phyloP scores from a whole-genome alignment of 2,888 invertebrate genomes.

The Lomographa bimaculata region DNA sequence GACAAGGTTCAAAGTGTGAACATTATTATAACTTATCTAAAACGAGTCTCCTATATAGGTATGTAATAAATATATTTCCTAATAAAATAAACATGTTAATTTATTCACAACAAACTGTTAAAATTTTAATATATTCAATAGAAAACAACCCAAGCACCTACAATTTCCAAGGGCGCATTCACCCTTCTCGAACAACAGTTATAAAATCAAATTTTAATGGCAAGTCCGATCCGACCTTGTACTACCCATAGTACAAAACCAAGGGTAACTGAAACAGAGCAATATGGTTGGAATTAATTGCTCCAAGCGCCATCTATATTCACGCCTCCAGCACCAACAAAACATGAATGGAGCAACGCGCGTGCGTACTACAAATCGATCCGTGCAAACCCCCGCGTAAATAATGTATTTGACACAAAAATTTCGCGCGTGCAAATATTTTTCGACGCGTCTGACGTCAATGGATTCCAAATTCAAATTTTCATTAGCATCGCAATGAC shows the following conservation, averaged over 20 bases:
- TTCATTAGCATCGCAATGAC: conserved; percentile 18
- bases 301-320: conserved; percentile 61
- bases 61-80: too few relatives aligned
- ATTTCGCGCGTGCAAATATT: conserved; percentile 45
- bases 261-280: background rate
- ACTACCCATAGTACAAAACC: conserved; percentile 18
- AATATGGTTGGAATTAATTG: conserved; percentile 46
- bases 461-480: conserved; percentile 33
- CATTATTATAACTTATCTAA: too few relatives aligned
- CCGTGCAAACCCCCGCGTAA: conserved; percentile 59
- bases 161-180: conserved; percentile 15
- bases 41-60: too few relatives aligned
- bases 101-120: background rate
- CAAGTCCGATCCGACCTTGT: conserved; percentile 25
- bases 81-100: too few relatives aligned
- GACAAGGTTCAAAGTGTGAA: too few relatives aligned
- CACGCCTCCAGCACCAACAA: conserved; percentile 34
- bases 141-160: conserved; percentile 2
- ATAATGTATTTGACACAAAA: conserved; percentile 67
- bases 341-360: conserved; percentile 68
- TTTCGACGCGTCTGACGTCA: conserved; percentile 36
- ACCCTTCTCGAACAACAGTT: conserved; percentile 31
- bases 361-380: conserved; percentile 75
- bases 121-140: conserved; percentile 7
- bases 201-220: conserved; percentile 32